Conservation (phyloP, 2,113 vertebrate species). For the Tachycineta bicolor region DNA sequence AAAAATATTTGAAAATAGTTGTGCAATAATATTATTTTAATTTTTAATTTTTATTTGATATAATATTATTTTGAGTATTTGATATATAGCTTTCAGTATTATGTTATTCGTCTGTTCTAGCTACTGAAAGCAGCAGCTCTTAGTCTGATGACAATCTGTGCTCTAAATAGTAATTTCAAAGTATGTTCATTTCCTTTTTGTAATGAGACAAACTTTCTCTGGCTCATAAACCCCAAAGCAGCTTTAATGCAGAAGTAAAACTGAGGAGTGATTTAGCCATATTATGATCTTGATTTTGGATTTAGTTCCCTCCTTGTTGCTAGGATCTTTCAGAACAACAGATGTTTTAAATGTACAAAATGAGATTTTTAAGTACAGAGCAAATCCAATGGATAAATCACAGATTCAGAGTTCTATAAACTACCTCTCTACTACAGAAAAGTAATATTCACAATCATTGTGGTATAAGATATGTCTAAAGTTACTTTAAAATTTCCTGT, state of each 20-base stretch:
- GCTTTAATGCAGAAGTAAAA: constrained; percentile 48
- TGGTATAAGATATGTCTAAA: background rate
- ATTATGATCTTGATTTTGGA: background rate
- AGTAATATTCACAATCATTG: background rate
- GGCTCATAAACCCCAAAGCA: constrained; percentile 63
- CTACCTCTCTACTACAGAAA: background rate
- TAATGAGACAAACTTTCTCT: constrained; percentile 68
- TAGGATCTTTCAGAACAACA: constrained; percentile 4
- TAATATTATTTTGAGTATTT: background rate
- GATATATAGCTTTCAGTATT: background rate
- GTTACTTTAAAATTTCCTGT: background rate
- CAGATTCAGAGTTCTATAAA: background rate
- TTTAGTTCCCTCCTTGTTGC: background rate
- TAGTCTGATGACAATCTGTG: constrained; percentile 31
- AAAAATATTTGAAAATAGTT: background rate
- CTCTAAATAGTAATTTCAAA: constrained; percentile 35
- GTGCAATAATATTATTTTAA: background rate
- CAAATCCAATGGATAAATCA: background rate
- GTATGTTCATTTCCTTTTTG: constrained; percentile 58
- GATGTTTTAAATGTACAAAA: constrained; percentile 32
- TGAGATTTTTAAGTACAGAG: background rate
- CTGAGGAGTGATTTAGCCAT: constrained; percentile 21
- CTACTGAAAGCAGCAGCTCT: constrained; percentile 14
- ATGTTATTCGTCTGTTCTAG: background rate
- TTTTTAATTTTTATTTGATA: background rate